Evolutionary conservation across 2,797 vertebrate genomes (phyloP).

Genomic region (Anas bahamensis): DNA sequence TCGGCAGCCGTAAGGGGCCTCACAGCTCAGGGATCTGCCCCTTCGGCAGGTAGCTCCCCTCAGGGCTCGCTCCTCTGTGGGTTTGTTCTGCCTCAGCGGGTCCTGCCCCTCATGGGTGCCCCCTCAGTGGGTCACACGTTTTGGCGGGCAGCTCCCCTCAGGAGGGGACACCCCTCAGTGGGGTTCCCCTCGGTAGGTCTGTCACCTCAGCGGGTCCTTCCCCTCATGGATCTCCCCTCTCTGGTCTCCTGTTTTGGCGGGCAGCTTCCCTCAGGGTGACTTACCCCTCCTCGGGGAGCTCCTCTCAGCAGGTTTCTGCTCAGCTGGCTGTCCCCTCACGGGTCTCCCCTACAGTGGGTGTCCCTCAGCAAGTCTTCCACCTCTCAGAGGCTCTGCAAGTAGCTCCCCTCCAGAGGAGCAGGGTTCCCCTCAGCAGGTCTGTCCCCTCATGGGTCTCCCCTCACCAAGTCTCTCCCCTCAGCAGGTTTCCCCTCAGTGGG

Average conservation of each 20-base stretch:
- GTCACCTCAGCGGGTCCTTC: too few species aligned
- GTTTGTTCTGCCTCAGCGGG: not conserved
- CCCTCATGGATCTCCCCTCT: too few species aligned
- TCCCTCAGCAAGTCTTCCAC: not conserved
- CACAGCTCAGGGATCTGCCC: not conserved
- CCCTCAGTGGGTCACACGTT: too few species aligned
- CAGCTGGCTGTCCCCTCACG: not conserved
- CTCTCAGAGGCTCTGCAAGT: too few species aligned
- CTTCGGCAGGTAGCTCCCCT: not conserved
- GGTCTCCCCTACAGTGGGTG: not conserved
- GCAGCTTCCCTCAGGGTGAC: too few species aligned
- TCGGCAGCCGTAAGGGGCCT: too few species aligned
- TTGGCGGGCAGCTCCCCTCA: too few species aligned
- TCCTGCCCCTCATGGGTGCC: not conserved
- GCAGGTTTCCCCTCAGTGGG: not conserved
- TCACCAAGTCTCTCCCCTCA: not conserved
- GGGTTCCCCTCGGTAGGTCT: too few species aligned
- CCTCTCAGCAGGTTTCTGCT: not conserved
- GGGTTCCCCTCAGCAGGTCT: not conserved
- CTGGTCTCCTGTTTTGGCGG: not conserved
- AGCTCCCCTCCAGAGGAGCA: too few species aligned
- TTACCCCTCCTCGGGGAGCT: too few species aligned
- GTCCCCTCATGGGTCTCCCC: not conserved
- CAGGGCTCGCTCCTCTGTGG: not conserved
- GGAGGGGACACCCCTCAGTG: too few species aligned